These are phyloP conservation scores for Blastobasis adustella DNA, from an alignment of 2,888 invertebrate species.

Conservation along the genomic window DNA sequence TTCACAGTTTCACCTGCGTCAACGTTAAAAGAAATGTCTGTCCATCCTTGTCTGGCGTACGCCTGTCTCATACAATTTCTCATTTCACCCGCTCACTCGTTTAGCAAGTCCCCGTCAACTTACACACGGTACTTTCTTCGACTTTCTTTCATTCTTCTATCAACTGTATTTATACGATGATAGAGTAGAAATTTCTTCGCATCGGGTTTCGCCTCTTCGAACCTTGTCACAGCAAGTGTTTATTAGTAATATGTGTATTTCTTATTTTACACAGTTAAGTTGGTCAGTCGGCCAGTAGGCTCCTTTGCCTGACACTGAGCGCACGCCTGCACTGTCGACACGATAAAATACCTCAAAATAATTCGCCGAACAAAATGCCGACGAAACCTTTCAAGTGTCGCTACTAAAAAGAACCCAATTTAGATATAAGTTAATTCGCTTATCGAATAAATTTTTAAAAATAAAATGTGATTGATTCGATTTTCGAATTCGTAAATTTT, in stretches of 20 bases:
- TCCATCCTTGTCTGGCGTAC: slow-evolving; percentile 44
- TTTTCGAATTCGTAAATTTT: slow-evolving; percentile 20
- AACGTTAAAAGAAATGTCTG: slow-evolving; percentile 50
- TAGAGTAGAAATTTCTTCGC: slow-evolving; percentile 17
- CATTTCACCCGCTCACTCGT: slow-evolving; percentile 74
- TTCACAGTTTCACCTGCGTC: slow-evolving; percentile 28
- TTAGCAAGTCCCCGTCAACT: slow-evolving; percentile 54
- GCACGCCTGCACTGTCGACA: slow-evolving; percentile 34
- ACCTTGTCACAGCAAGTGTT: slow-evolving; percentile 34
- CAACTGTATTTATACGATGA: slow-evolving; percentile 5
- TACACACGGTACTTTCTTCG: slow-evolving; percentile 34
- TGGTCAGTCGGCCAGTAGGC: slow-evolving; percentile 74
- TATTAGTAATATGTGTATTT: slow-evolving; percentile 65
- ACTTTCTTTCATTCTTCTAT: slow-evolving; percentile 1
- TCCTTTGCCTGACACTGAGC: slow-evolving; percentile 35
- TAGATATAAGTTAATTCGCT: too few relatives aligned
- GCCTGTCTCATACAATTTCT: slow-evolving; percentile 66
- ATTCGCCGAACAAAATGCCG: slow-evolving; percentile 40
- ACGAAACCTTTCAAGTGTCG: slow-evolving; percentile 41
- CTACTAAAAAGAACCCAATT: slow-evolving; percentile 10
- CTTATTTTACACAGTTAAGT: slow-evolving; percentile 70
- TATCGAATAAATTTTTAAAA: slow-evolving; percentile 10
- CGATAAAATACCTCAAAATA: slow-evolving; percentile 9
- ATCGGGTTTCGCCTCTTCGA: slow-evolving; percentile 18
- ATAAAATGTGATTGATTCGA: slow-evolving; percentile 41